phyloP scores from a whole-genome alignment of 92 coral and sea anemone species.

The Palythoa grandis region DNA sequence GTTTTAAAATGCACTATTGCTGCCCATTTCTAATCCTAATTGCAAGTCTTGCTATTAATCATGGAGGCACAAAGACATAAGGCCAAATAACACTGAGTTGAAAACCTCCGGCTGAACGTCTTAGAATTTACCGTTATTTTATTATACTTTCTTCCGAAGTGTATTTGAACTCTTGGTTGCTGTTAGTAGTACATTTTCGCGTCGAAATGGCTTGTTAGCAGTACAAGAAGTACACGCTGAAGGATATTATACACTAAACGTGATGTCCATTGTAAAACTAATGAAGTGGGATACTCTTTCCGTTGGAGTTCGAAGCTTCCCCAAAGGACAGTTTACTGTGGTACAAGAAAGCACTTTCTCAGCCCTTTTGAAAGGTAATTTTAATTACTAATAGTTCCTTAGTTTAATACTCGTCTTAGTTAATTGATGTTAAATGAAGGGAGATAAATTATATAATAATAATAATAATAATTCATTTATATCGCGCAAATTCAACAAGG shows the following conservation, averaged over 20 bases:
- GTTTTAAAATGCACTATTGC: no score
- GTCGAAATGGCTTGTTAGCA: slow-evolving; percentile 52
- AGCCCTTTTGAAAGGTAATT: slow-evolving; percentile 54
- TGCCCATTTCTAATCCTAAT: no score
- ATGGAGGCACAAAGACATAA: no score
- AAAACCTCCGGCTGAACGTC: neutral
- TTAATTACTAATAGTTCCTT: neutral
- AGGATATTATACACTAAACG: slow-evolving; percentile 52
- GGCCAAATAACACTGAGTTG: no score
- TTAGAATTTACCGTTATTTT: neutral
- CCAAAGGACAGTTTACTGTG: slow-evolving; percentile 26
- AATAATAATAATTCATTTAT: no score
- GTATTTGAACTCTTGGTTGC: slow-evolving; percentile 56
- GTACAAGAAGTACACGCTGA: slow-evolving; percentile 30
- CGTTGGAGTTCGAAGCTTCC: slow-evolving; percentile 44
- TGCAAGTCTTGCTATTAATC: no score
- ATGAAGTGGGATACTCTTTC: slow-evolving; percentile 62
- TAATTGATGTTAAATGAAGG: no score
- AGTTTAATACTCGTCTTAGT: no score
- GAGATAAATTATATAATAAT: no score
- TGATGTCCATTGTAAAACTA: slow-evolving; percentile 42
- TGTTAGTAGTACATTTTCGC: slow-evolving; percentile 52
- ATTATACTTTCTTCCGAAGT: neutral
- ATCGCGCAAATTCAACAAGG: no score
- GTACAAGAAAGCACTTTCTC: slow-evolving; percentile 57